A percentile compares a stretch with the other conserved stretches of the same genome.
Conservation (phyloP, 92 coral and sea anemone species). For the Porites cylindrica region DNA sequence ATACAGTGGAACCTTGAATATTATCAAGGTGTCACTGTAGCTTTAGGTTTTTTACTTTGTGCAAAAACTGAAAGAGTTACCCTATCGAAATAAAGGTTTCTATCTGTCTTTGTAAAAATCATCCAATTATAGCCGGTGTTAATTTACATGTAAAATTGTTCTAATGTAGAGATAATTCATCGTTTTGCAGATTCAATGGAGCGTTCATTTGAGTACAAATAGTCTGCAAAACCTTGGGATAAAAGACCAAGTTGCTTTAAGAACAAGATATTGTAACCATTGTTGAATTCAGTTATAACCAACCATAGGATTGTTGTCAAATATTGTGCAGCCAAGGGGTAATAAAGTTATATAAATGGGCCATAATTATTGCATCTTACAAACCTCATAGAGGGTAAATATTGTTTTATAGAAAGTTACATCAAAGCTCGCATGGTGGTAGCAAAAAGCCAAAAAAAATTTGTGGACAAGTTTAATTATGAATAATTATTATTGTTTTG, state of each 20-base stretch:
- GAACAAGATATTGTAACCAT: neutral
- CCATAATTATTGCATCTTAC: neutral
- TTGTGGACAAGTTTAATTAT: slow-evolving; percentile 1
- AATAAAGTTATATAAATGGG: neutral
- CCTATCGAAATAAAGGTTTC: too few species aligned
- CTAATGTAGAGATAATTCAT: neutral
- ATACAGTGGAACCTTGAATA: too few species aligned
- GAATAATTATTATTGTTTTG: neutral
- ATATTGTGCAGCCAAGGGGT: neutral
- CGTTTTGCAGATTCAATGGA: slow-evolving; percentile 41
- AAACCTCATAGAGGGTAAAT: slow-evolving; percentile 26
- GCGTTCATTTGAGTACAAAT: slow-evolving; percentile 34
- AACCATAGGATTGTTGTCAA: neutral
- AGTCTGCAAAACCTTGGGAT: neutral
- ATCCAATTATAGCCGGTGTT: neutral
- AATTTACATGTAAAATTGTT: neutral
- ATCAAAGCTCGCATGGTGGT: neutral
- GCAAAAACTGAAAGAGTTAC: too few species aligned
- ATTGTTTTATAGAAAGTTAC: neutral
- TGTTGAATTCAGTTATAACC: neutral
- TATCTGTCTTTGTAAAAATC: too few species aligned
- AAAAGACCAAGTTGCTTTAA: slow-evolving; percentile 2
- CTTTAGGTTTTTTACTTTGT: too few species aligned
- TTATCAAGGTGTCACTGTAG: too few species aligned
- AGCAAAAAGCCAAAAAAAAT: neutral